A percentile compares a stretch with the other conserved stretches of the same genome.
Conservation (phyloP, 2,888 invertebrate species). For the Lycophotia porphyrea region DNA sequence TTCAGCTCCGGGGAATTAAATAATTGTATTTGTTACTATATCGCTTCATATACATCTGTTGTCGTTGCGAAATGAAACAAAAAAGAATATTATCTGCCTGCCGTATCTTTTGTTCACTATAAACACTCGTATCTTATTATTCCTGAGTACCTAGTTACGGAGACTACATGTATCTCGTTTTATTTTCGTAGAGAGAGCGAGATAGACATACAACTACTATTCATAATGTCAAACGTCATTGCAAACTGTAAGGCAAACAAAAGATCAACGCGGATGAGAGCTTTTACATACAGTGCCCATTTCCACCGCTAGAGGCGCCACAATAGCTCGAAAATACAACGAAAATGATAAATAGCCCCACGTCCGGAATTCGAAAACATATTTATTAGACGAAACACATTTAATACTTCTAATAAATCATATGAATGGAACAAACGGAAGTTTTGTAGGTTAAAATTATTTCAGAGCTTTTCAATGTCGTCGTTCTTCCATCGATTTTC, state of each 20-base stretch:
- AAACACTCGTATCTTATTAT: slow-evolving; percentile 44
- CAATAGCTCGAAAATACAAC: slow-evolving; percentile 50
- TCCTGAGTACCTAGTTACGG: slow-evolving; percentile 49
- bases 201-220: slow-evolving; percentile 61
- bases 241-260: slow-evolving; percentile 66
- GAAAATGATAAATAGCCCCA: slow-evolving; percentile 61
- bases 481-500: slow-evolving; percentile 44
- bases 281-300: slow-evolving; percentile 67
- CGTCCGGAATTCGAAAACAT: slow-evolving; percentile 58
- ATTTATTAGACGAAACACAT: slow-evolving; percentile 63
- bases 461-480: slow-evolving; percentile 52
- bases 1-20: not conserved
- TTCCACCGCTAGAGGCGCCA: slow-evolving; percentile 73
- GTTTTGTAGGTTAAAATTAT: slow-evolving; percentile 48
- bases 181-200: slow-evolving; percentile 61
- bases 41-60: not conserved
- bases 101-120: slow-evolving; percentile 36
- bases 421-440: slow-evolving; percentile 37
- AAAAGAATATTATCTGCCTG: slow-evolving; percentile 21
- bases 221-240: slow-evolving; percentile 71
- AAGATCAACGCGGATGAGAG: slow-evolving; percentile 62
- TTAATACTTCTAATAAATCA: slow-evolving; percentile 61
- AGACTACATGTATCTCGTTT: slow-evolving; percentile 61
- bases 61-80: slow-evolving; percentile 5
- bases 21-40: not conserved